Conservation (phyloP, 2,797 vertebrate genomes). For the Girardinus metallicus region DNA sequence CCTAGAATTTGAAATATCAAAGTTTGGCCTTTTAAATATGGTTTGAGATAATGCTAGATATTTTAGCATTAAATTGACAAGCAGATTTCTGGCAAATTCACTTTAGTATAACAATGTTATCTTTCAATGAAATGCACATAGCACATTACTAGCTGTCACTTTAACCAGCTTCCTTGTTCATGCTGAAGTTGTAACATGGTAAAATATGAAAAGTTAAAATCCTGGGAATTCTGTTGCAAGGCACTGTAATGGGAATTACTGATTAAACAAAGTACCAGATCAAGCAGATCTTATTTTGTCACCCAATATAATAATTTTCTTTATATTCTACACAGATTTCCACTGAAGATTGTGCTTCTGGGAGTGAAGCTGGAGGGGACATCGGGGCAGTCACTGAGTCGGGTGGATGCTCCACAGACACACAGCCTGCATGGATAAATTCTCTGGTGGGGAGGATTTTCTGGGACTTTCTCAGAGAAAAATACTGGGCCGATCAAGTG, state of each 20-base stretch:
- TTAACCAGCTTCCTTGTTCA: not conserved
- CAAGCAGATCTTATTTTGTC: conserved; percentile 6
- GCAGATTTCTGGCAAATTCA: not conserved
- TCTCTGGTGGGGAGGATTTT: conserved; percentile 86
- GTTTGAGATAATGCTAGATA: not conserved
- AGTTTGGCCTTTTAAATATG: not conserved
- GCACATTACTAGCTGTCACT: not conserved
- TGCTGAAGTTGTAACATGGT: not conserved
- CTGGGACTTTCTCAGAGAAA: conserved; percentile 89
- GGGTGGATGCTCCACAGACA: conserved; percentile 39
- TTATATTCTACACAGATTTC: conserved; percentile 41
- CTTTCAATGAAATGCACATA: not conserved
- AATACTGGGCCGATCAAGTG: conserved; percentile 88
- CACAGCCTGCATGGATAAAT: conserved; percentile 82
- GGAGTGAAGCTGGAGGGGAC: conserved; percentile 44
- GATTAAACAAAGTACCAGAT: not conserved
- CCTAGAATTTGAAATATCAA: not conserved
- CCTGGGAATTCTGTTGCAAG: not conserved
- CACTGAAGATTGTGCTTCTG: conserved; percentile 53
- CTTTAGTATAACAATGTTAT: not conserved
- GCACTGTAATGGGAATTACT: not conserved
- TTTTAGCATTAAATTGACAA: not conserved
- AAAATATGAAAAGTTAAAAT: not conserved
- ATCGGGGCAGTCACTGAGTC: conserved; percentile 10
- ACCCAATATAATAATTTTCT: not conserved